Evolutionary conservation across 2,888 invertebrate species (phyloP), one percentile per base, ranked within the genome.

Genomic region (Pseudeuparius sepicola): DNA sequence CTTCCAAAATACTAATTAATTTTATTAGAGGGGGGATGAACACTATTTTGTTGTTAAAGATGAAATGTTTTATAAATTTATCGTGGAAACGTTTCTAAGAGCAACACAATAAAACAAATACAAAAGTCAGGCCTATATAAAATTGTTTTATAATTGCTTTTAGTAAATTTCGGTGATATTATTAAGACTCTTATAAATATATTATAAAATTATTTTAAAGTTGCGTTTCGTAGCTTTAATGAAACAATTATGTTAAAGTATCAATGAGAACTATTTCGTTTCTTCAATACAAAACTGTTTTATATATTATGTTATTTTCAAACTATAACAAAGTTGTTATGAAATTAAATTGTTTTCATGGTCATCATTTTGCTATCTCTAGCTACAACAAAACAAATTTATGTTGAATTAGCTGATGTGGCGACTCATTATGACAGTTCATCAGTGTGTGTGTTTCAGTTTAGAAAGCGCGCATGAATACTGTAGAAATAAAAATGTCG

Each of bases 11-110:
- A n/a, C 24, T 24, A 14, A 14, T 24, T 9, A 2, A 31, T 31
- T 14, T 24, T 12, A 31, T 24, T 12, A 31, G 23, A 20, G 12
- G 7, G 23, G 12, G 10, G 14, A 23, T 23, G 10, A 13, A 31
- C 31, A 31, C 11, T 31, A 31, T 31, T 23, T 15, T 13, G 31
- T 31, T 31, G 31, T 31, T 14, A 14, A 23, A 31, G 12, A 24
- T 24, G 13, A 31, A n/a, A 9, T 31, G 24, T 24, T 31, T 31
- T 31, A 31, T 24, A 24, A 13, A 24, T 14, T 24, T 31, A 31
- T 31, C 31, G 24, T 14, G 11, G 24, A 12, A 31, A 31, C 24
- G n/a, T 31, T 31, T 31, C 20, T 23, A 20, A 14, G n/a, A 23
- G 14, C 23, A 31, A 6, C 20, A 20, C 25, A 14, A 27, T 27